These are phyloP conservation scores for Psettodes erumei DNA, from an alignment of 2,113 vertebrate genomes.

Conservation along the genomic window DNA sequence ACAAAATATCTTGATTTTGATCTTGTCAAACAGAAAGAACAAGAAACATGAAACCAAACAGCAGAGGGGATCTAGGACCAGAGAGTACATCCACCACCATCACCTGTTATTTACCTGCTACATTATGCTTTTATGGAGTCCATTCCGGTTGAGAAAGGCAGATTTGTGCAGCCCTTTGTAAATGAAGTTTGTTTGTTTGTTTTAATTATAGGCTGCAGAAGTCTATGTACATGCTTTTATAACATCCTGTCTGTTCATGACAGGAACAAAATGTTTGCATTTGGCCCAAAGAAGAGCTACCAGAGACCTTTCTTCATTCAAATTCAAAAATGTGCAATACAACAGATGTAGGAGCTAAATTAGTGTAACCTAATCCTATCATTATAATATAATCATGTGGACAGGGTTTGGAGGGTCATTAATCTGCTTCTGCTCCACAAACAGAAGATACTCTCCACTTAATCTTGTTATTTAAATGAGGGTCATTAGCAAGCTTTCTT, in stretches of 20 bases:
- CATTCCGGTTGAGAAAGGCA: neutral
- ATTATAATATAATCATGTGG: neutral
- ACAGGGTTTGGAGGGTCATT: neutral
- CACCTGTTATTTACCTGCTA: neutral
- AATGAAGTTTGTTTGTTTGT: no score
- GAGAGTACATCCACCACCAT: neutral
- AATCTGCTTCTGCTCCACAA: neutral
- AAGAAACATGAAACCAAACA: neutral
- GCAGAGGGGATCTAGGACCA: neutral
- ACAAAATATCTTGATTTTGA: neutral
- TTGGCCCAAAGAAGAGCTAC: no score
- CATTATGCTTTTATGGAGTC: neutral
- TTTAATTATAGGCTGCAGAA: slow-evolving; percentile 19
- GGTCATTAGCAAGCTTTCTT: neutral
- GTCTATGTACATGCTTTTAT: no score
- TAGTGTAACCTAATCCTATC: neutral
- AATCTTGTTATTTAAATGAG: neutral
- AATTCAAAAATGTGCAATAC: neutral
- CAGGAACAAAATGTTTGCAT: no score
- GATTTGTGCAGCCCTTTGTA: neutral
- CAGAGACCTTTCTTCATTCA: neutral
- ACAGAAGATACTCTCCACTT: neutral
- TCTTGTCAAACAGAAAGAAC: neutral
- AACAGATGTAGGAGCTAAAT: neutral
- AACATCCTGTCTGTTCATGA: neutral